A percentile compares a stretch with the other conserved stretches of the same genome.
Conservation (phyloP, 2,113 vertebrate genomes). For the Microcebus lehilahytsara region DNA sequence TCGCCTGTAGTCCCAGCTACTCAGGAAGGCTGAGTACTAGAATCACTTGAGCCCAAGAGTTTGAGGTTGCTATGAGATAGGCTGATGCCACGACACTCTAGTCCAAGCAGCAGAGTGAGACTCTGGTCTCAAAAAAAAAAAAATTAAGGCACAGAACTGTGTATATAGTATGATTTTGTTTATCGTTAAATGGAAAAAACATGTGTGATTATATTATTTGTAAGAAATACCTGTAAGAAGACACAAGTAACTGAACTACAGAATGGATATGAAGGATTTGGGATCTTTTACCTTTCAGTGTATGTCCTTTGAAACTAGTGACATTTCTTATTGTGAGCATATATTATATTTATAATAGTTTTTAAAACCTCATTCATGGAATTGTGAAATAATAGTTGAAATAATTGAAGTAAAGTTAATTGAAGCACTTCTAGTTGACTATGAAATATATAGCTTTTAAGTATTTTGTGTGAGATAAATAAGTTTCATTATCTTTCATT, state of each 20-base stretch:
- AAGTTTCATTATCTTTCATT: background rate
- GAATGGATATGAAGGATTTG: background rate
- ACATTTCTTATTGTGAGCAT: background rate
- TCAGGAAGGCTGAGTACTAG: too few species aligned
- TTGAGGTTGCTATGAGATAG: too few species aligned
- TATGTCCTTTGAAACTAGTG: constrained; percentile 9
- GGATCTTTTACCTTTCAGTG: background rate
- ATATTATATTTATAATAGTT: background rate
- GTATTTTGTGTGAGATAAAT: background rate
- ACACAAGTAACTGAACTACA: background rate
- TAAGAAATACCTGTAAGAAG: background rate
- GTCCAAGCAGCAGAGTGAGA: too few species aligned
- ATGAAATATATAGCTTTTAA: background rate
- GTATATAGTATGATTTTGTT: background rate
- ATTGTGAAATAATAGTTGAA: background rate
- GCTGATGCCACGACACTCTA: too few species aligned
- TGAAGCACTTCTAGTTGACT: background rate
- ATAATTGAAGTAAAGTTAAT: background rate
- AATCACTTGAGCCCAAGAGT: too few species aligned
- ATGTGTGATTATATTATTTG: background rate
- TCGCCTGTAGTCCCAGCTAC: too few species aligned
- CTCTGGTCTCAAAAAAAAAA: too few species aligned
- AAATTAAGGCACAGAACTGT: background rate
- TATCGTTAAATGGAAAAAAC: background rate
- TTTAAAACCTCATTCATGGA: background rate